Base-by-base conservation (phyloP, 2,888 invertebrate genomes). In the Lasioglossum calceatum region DNA sequence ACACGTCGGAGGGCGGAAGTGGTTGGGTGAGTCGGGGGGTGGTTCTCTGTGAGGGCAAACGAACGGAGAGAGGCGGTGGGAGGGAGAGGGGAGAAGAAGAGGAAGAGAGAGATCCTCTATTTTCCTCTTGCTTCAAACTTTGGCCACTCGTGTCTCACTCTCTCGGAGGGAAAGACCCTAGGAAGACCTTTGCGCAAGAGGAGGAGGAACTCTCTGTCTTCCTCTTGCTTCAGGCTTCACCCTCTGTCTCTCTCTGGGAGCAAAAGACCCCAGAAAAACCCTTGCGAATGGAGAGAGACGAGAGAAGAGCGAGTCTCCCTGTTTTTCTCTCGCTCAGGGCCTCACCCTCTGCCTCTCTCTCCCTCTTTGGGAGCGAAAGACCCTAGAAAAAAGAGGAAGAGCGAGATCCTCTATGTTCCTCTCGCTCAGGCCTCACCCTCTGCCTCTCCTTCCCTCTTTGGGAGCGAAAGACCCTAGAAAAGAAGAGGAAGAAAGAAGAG, bases 1-100 rank as follows among this genome's bases (percentile, higher is more conserved):
- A 39, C 44, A 70, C 72, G 44, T 47, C 27, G 78, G 42, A 84
- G 42, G 82, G 81, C 81, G 90, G 82, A 90, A 90, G 85, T 82
- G 77, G 79, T 27, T 50, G 58, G 32, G 32, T 8, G 64, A 32
- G 54, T 54, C 64, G 16, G 7, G 8, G 16, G 32, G 32, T 19
- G 64, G 64, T 32, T n/a, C 1, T n/a, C 58, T n/a, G 73, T 71
- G 75, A 88, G 85, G 81, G 81, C 84, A 82, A 74, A 80, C 80
- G 72, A 72, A 58, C n/a, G 32, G 32, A 76, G 67, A n/a, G 67
- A 54, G n/a, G n/a, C 54, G 44, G 73, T n/a, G 64, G 5, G n/a
- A 42, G 42, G 14, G 71, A 14, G 39, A 54, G 1, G 23, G 54
- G 3, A 8, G 54, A 23, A 54, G 23, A 23, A 23, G 54, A 50